Percentiles rank a stretch among this genome's conserved stretches.
Evolutionary conservation across 2,113 vertebrate genomes (phyloP).

Genomic region (Neogale vison): DNA sequence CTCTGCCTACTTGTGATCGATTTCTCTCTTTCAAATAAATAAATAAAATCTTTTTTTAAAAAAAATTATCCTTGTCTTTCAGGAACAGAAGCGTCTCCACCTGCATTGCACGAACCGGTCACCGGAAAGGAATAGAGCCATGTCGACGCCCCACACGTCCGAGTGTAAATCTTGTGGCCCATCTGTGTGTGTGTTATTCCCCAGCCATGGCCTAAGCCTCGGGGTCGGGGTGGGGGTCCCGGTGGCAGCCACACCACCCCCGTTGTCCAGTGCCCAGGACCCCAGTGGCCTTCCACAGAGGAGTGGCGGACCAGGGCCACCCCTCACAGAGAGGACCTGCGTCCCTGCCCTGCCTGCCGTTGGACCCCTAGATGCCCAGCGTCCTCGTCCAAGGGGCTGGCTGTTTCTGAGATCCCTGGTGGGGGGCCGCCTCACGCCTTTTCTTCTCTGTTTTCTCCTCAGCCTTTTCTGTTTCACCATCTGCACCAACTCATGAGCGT

Average conservation of each 20-base stretch:
- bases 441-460: slow-evolving; percentile 53
- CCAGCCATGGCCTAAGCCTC: slow-evolving; percentile 33
- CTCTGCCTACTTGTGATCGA: no score
- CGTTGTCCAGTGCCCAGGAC: not conserved
- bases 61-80: not conserved
- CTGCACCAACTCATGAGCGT: slow-evolving; percentile 70
- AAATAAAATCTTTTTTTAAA: no score
- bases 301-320: not conserved
- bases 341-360: not conserved
- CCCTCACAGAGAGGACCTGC: not conserved
- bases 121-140: slow-evolving; percentile 69
- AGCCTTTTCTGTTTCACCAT: slow-evolving; percentile 72
- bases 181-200: not conserved
- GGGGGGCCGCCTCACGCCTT: not conserved
- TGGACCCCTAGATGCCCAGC: not conserved
- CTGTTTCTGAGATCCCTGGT: not conserved
- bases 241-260: not conserved
- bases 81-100: slow-evolving; percentile 62
- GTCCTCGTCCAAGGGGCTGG: not conserved
- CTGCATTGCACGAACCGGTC: slow-evolving; percentile 46
- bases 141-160: not conserved
- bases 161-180: slow-evolving; percentile 54
- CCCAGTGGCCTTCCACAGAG: slow-evolving; percentile 35
- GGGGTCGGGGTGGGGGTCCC: accelerated
- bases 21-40: no score